A percentile compares a stretch with the other conserved stretches of the same genome.
Conservation (phyloP, 2,888 invertebrate genomes). For the Acanthosepion esculentum region DNA sequence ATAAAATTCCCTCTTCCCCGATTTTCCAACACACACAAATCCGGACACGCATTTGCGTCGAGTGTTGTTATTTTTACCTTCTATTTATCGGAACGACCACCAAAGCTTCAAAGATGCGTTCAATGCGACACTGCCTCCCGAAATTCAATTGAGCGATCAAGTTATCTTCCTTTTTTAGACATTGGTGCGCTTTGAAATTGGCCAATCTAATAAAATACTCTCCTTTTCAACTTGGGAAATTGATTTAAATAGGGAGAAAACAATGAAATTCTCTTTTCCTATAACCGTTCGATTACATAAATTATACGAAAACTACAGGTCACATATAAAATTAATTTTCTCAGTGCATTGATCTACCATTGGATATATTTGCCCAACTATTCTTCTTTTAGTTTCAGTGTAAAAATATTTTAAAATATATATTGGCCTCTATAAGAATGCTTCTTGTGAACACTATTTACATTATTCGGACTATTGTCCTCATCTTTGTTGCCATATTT, state of each 20-base stretch:
- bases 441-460: too few relatives aligned
- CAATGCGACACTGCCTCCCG: not conserved
- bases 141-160: slow-evolving; percentile 1
- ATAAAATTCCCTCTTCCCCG: not conserved
- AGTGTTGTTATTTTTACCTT: not conserved
- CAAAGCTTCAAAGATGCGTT: not conserved
- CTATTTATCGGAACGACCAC: not conserved
- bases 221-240: not conserved
- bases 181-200: not conserved
- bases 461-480: too few relatives aligned
- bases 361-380: too few relatives aligned
- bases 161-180: not conserved
- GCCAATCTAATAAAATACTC: slow-evolving; percentile 11
- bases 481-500: too few relatives aligned
- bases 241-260: not conserved
- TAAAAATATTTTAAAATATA: too few relatives aligned
- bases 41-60: not conserved
- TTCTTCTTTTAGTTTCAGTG: too few relatives aligned
- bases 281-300: not conserved
- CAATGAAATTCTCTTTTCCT: not conserved
- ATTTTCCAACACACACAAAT: not conserved
- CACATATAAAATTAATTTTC: not conserved
- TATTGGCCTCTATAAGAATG: too few relatives aligned
- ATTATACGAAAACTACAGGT: not conserved
- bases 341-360: not conserved